Conservation (phyloP, 2,888 invertebrate genomes). For the Thereva nobilitata region DNA sequence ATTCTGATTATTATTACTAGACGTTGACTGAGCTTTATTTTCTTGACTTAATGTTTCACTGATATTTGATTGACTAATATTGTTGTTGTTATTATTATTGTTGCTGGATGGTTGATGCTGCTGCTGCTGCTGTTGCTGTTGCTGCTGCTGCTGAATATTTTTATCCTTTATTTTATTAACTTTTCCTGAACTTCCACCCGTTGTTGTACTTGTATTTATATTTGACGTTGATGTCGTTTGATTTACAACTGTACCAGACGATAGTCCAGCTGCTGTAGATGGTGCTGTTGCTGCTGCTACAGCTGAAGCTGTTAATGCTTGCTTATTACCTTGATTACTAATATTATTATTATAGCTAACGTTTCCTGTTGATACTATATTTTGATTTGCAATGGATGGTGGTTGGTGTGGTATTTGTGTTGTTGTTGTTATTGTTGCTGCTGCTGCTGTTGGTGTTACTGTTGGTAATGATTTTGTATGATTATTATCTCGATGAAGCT, state of each 20-base stretch:
- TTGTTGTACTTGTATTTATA: constrained; percentile 9
- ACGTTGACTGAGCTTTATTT: background rate
- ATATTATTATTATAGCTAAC: too few species aligned
- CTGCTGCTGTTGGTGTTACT: constrained; percentile 13
- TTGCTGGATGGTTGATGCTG: constrained; percentile 31
- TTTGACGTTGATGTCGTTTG: background rate
- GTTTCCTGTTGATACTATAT: too few species aligned
- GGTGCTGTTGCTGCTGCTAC: too few species aligned
- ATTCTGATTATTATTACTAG: constrained; percentile 53
- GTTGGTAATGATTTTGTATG: constrained; percentile 18
- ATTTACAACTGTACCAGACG: background rate
- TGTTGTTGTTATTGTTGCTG: constrained; percentile 21
- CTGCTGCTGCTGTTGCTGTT: constrained; percentile 38
- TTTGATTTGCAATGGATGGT: too few species aligned
- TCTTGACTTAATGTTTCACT: constrained; percentile 41
- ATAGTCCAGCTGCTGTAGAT: background rate
- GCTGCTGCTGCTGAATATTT: constrained; percentile 16
- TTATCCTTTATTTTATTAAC: constrained; percentile 23
- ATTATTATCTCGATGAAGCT: constrained; percentile 18
- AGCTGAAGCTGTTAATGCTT: too few species aligned
- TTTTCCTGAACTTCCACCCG: background rate
- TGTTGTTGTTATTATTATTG: constrained; percentile 36
- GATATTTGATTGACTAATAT: constrained; percentile 23
- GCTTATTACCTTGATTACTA: too few species aligned
- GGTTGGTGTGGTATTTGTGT: constrained; percentile 6